phyloP scores from a whole-genome alignment of 2,888 invertebrate genomes.

The Caenorhabditis plicata region DNA sequence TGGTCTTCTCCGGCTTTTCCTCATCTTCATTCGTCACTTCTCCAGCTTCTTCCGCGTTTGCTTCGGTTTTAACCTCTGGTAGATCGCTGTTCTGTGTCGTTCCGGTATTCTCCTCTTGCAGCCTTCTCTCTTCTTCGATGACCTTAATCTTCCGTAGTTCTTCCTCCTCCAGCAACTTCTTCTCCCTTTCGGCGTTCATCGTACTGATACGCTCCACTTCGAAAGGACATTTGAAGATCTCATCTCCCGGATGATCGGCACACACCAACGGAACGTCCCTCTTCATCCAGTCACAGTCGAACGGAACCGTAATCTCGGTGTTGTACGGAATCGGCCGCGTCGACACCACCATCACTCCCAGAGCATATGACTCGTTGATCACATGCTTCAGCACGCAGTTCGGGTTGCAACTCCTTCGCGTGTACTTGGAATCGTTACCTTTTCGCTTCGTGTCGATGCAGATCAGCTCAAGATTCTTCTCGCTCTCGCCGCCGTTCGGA shows the following conservation, averaged over 20 bases:
- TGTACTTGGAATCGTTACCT: constrained; percentile 19
- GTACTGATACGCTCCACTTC: constrained; percentile 8
- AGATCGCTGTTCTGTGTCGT: no score
- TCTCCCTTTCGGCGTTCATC: neutral
- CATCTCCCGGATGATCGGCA: constrained; percentile 7
- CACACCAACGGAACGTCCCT: constrained; percentile 7
- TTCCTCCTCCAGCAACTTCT: neutral
- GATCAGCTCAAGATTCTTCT: constrained; percentile 7
- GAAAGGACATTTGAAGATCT: neutral
- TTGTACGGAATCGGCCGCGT: constrained; percentile 13
- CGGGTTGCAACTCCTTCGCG: constrained; percentile 21
- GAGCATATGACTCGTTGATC: constrained; percentile 6
- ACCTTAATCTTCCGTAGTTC: neutral
- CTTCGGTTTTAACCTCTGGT: no score
- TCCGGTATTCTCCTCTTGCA: no score
- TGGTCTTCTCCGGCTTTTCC: no score
- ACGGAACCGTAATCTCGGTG: constrained; percentile 27
- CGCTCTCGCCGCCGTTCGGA: constrained; percentile 4
- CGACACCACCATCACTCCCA: constrained; percentile 27
- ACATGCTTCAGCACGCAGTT: constrained; percentile 35
- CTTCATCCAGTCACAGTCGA: constrained; percentile 16
- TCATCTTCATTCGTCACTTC: no score
- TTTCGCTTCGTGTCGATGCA: constrained; percentile 19
- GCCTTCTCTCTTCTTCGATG: no score
- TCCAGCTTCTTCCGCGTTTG: no score